Conservation (phyloP, 2,888 invertebrate species). For the Drosophila hamatofila region DNA sequence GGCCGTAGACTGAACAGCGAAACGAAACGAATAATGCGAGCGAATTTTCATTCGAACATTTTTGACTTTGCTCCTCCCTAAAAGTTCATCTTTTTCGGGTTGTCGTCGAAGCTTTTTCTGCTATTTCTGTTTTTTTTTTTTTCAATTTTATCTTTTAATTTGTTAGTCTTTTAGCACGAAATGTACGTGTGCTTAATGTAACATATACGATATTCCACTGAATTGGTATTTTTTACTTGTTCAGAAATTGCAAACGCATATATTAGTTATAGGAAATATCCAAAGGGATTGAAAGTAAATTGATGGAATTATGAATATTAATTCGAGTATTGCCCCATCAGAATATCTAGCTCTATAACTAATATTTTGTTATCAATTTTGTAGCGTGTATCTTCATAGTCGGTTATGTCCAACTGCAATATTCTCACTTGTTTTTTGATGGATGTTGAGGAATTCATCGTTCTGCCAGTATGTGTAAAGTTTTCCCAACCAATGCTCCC, state of each 20-base stretch:
- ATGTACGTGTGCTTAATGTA: constrained; percentile 25
- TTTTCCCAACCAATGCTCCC: constrained; percentile 49
- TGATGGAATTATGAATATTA: too few relatives aligned
- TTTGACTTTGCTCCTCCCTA: constrained; percentile 34
- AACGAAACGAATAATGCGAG: constrained; percentile 26
- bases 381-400: background rate
- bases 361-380: background rate
- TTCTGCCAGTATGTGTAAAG: background rate
- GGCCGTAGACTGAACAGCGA: constrained; percentile 62
- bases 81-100: constrained; percentile 55
- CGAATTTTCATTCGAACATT: constrained; percentile 43
- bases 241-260: background rate
- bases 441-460: constrained; percentile 44
- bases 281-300: background rate
- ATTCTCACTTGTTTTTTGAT: constrained; percentile 18
- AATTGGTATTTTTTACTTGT: constrained; percentile 15
- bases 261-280: background rate
- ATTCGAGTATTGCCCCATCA: too few relatives aligned
- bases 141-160: constrained; percentile 35
- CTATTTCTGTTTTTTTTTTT: constrained; percentile 43
- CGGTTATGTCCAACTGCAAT: too few relatives aligned
- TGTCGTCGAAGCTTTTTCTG: constrained; percentile 52
- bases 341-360: background rate
- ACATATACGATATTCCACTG: constrained; percentile 11
- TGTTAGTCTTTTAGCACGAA: constrained; percentile 30